Evolutionary conservation across 2,888 invertebrate species (phyloP).

Genomic region (Pseudoips prasinana): DNA sequence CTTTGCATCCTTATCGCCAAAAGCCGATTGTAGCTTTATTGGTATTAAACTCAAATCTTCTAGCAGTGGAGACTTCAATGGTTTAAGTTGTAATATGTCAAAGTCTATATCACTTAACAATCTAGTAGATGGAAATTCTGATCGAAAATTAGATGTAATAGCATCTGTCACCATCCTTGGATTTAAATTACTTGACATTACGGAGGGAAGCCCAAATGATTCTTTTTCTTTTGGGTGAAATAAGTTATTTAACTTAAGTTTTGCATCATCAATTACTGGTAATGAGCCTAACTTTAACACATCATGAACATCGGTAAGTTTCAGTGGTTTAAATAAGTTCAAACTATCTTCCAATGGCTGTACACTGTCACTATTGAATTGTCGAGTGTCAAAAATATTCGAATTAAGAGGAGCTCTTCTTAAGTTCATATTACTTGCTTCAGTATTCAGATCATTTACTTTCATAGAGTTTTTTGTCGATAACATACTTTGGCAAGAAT

Average conservation of each 20-base stretch:
- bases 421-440: constrained; percentile 46
- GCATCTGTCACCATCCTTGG: constrained; percentile 38
- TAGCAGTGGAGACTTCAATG: constrained; percentile 47
- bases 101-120: constrained; percentile 41
- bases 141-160: constrained; percentile 30
- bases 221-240: too few relatives aligned
- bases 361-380: constrained; percentile 23
- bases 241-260: constrained; percentile 7
- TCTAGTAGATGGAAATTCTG: constrained; percentile 27
- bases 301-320: constrained; percentile 17
- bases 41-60: constrained; percentile 45
- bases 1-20: too few relatives aligned
- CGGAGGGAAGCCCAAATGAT: too few relatives aligned
- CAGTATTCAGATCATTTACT: constrained; percentile 39
- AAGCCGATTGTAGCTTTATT: constrained; percentile 38
- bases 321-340: constrained; percentile 12
- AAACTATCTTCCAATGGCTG: constrained; percentile 24
- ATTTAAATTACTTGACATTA: constrained; percentile 22
- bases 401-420: constrained; percentile 26
- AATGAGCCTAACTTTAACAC: constrained; percentile 28
- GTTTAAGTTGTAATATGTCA: constrained; percentile 44
- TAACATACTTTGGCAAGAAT: constrained; percentile 10
- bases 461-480: constrained; percentile 4
- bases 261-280: constrained; percentile 42
- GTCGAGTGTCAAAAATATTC: constrained; percentile 15